Evolutionary conservation across 2,888 invertebrate species (phyloP).

Genomic region (Psylliodes chrysocephalus): DNA sequence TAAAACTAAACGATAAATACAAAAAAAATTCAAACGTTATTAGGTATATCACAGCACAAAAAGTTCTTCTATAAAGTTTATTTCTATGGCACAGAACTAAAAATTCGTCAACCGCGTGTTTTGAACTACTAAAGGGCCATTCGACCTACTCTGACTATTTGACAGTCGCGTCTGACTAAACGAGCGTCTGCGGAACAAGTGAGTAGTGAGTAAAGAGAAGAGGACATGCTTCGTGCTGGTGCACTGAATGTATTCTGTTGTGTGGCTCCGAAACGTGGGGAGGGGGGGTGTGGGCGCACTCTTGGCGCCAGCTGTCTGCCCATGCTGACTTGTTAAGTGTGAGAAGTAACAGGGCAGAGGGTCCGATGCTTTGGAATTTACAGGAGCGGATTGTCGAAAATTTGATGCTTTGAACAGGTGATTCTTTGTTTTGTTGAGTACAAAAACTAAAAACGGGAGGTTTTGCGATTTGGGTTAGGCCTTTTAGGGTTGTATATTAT

Average conservation of each 20-base stretch:
- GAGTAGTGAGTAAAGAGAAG: no score
- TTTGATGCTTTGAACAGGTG: conserved; percentile 3
- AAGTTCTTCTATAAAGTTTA: no score
- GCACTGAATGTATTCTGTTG: conserved; percentile 57
- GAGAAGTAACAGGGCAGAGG: conserved; percentile 64
- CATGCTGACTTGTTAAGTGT: conserved; percentile 59
- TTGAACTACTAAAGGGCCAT: not conserved
- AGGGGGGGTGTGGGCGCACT: conserved; percentile 67
- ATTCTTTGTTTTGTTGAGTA: not conserved
- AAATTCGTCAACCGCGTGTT: conserved; percentile 1
- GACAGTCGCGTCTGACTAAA: not conserved
- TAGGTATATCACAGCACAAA: conserved; percentile 35
- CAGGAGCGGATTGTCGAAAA: conserved; percentile 33
- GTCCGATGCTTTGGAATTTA: conserved; percentile 65
- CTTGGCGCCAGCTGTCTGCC: conserved; percentile 66
- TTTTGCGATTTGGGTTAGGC: no score
- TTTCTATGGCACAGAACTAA: conserved; percentile 11
- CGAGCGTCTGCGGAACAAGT: conserved; percentile 5
- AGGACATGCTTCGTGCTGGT: conserved; percentile 40
- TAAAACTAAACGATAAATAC: conserved; percentile 28
- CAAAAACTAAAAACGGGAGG: no score
- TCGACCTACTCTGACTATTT: not conserved
- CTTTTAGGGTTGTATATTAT: no score
- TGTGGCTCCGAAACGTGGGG: conserved; percentile 41
- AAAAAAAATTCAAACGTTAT: conserved; percentile 20